A percentile compares a stretch with the other conserved stretches of the same genome.
These are phyloP conservation scores for Arothron firmamentum DNA, from an alignment of 2,113 vertebrate genomes.

Conservation along the genomic window DNA sequence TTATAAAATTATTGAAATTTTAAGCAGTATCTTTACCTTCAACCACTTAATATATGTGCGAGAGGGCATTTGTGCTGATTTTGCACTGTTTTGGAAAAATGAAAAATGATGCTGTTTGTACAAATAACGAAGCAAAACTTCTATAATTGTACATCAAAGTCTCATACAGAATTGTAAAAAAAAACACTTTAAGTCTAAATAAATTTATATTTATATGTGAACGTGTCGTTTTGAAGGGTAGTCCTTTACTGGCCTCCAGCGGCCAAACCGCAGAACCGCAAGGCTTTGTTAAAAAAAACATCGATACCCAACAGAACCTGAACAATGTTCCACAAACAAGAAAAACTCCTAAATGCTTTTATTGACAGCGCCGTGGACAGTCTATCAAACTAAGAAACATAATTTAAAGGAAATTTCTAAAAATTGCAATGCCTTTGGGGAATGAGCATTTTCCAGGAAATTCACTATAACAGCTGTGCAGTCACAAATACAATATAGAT, in stretches of 20 bases:
- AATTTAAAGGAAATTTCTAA: too few relatives aligned
- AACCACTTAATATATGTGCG: conserved; percentile 19
- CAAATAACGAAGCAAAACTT: conserved; percentile 39
- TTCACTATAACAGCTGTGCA: background rate
- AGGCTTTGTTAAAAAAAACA: background rate
- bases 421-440: background rate
- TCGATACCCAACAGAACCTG: background rate
- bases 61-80: conserved; percentile 32
- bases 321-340: background rate
- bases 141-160: conserved; percentile 19
- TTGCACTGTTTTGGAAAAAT: conserved; percentile 48
- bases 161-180: conserved; percentile 21
- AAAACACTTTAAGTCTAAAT: conserved; percentile 25
- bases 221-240: background rate
- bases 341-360: conserved; percentile 7
- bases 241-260: conserved; percentile 35
- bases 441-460: background rate
- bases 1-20: conserved; percentile 24
- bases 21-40: conserved; percentile 20
- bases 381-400: background rate
- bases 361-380: background rate
- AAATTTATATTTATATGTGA: conserved; percentile 66
- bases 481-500: background rate
- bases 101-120: conserved; percentile 42
- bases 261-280: conserved; percentile 15